Base-by-base conservation (phyloP, 2,113 vertebrate species). In the Sinocyclocheilus anophthalmus region DNA sequence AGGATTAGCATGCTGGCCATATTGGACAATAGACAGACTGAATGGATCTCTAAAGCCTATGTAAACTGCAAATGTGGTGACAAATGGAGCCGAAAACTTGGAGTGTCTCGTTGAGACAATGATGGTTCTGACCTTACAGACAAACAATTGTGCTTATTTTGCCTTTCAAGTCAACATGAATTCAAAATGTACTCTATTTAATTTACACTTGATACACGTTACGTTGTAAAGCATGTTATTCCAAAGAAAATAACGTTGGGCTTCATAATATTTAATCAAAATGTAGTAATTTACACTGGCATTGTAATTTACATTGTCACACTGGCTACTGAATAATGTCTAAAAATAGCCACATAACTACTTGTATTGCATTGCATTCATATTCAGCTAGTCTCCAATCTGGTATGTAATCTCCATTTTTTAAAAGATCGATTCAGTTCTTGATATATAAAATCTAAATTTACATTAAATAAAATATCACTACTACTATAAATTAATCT, bases 1-100 rank as follows among this genome's bases (percentile, higher is more conserved):
- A 84, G 81, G 91, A 93, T 95, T 93, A 91, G 93, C 93, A 95
- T 94, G 92, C 86, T 92, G 89, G 92, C 92, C 72, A 85, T 59
- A 18, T 87, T 87, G 87, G 90, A 95, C 93, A 95, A 95, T 91
- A 84, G 91, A 69, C 11, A 55, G 3, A 63, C 86, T 92, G 84
- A 93, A 93, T 85, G 83, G 91, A 75, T 90, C 91, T 90, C 91
- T 94, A 91, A 90, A 93, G 78, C 61, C 87, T 85, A 83, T 92
- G 93, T 93, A 94, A 95, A 94, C 93, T 88, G 45, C 85, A 93
- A 94, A 93, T 81, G 30, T 92, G 91, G 91, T 90, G 39, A 87
- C 87, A 91, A 91, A 93, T 92, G 87, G 70, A 84, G 65, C 33
- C 80, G 63, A 81, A 53, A 61, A 61, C 30, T 53, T 72, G 12